phyloP scores from a whole-genome alignment of 2,888 invertebrate genomes.

The Drosophila pseudotakahashii region DNA sequence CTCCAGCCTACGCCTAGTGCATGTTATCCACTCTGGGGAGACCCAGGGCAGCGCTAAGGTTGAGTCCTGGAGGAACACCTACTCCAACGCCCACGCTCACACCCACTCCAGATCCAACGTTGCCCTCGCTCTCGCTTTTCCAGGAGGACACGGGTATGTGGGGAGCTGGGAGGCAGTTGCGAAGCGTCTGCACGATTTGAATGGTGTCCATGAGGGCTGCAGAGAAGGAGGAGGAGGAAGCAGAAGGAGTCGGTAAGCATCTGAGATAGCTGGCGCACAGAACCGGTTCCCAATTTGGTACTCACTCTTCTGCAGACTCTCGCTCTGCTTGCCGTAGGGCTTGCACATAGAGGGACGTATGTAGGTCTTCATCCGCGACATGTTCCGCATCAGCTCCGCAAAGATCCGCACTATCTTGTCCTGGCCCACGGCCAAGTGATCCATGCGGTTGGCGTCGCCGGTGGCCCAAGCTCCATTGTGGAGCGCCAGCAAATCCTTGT shows the following conservation, averaged over 20 bases:
- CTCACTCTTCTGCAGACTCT: constrained; percentile 94
- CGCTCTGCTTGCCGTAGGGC: constrained; percentile 95
- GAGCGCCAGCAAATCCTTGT: constrained; percentile 88
- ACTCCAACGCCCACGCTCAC: constrained; percentile 53
- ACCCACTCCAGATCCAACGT: constrained; percentile 43
- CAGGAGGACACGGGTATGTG: constrained; percentile 95
- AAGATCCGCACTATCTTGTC: constrained; percentile 94
- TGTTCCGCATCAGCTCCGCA: constrained; percentile 93
- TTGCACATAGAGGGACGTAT: constrained; percentile 95
- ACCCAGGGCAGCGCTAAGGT: constrained; percentile 60
- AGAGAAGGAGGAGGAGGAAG: not conserved
- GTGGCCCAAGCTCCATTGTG: constrained; percentile 88
- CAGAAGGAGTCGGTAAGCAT: constrained; percentile 4
- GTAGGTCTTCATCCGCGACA: constrained; percentile 94
- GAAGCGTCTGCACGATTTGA: constrained; percentile 92
- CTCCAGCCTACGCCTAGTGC: constrained; percentile 48
- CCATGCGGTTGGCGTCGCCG: constrained; percentile 70
- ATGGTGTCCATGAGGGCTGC: constrained; percentile 93
- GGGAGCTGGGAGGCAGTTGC: constrained; percentile 93
- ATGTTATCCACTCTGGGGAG: constrained; percentile 68
- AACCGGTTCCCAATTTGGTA: constrained; percentile 30
- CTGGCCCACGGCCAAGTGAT: constrained; percentile 87
- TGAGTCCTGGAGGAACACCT: constrained; percentile 56
- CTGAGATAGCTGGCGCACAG: not conserved
- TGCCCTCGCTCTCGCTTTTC: constrained; percentile 90